Percentiles rank a stretch among this genome's conserved stretches.
These are phyloP conservation scores for Acanthosoma haemorrhoidale DNA, from an alignment of 2,888 invertebrate genomes.

Conservation along the genomic window DNA sequence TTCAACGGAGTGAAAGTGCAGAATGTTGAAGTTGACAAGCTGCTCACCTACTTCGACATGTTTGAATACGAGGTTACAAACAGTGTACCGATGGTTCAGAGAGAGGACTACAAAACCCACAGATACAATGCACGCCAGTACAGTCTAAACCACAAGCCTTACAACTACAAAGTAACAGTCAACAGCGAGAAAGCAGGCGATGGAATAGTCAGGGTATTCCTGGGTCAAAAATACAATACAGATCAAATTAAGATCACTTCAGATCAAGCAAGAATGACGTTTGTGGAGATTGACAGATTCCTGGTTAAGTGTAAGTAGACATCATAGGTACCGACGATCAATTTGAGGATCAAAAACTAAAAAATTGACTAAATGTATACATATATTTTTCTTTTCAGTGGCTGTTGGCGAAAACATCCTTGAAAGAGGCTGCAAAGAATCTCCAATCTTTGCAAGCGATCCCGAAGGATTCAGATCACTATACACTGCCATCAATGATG, in stretches of 20 bases:
- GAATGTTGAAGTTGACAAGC: conserved; percentile 57
- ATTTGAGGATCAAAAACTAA: too few relatives aligned
- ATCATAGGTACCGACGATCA: too few relatives aligned
- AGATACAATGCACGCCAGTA: conserved; percentile 52
- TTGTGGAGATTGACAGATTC: conserved; percentile 61
- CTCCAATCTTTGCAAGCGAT: conserved; percentile 59
- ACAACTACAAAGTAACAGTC: conserved; percentile 54
- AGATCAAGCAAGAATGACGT: conserved; percentile 51
- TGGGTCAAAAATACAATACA: conserved; percentile 65
- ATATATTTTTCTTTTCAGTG: too few relatives aligned
- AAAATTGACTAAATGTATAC: too few relatives aligned
- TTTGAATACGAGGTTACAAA: conserved; percentile 61
- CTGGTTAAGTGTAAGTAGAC: conserved; percentile 49
- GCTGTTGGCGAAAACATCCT: conserved; percentile 61
- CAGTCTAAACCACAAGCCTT: conserved; percentile 61
- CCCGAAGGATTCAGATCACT: conserved; percentile 59
- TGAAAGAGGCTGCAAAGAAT: conserved; percentile 61
- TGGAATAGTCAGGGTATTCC: conserved; percentile 60
- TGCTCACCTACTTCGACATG: conserved; percentile 64
- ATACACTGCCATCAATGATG: conserved; percentile 57
- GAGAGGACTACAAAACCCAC: conserved; percentile 26
- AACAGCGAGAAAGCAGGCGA: conserved; percentile 55
- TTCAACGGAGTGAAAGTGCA: conserved; percentile 62
- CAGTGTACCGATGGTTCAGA: conserved; percentile 48
- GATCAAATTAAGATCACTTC: conserved; percentile 50